phyloP scores from a whole-genome alignment of 2,113 vertebrate species.

The Neomonachus schauinslandi region DNA sequence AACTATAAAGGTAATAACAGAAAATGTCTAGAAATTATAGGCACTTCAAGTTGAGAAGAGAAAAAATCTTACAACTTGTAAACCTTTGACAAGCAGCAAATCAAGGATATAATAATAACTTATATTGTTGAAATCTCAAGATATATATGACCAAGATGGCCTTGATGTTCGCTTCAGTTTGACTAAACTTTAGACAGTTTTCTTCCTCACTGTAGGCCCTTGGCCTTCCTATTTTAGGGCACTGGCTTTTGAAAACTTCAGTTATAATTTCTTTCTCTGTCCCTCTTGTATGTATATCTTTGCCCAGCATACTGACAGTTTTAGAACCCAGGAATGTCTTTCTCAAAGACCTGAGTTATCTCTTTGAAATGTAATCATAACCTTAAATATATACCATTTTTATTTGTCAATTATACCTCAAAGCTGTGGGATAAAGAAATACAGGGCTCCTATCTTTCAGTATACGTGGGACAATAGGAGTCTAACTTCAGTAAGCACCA shows the following conservation, averaged over 20 bases:
- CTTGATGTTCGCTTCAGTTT: not conserved
- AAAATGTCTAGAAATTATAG: not conserved
- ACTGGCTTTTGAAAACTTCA: not conserved
- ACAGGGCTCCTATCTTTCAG: not conserved
- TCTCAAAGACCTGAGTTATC: not conserved
- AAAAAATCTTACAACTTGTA: not conserved
- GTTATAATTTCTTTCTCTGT: not conserved
- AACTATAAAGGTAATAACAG: not conserved
- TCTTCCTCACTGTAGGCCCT: not conserved
- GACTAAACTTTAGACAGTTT: not conserved
- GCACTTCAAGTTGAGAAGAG: not conserved
- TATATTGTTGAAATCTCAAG: not conserved
- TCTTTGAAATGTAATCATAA: not conserved
- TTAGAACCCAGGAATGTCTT: not conserved
- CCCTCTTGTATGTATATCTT: not conserved
- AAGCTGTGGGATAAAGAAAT: not conserved
- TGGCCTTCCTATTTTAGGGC: not conserved
- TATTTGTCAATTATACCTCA: not conserved
- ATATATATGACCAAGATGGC: not conserved
- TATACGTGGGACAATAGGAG: not conserved
- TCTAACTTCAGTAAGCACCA: not conserved
- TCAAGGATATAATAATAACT: not conserved
- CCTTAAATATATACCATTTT: not conserved
- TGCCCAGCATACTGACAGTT: not conserved
- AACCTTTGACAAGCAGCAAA: not conserved